Evolutionary conservation across 2,888 invertebrate genomes (phyloP).

Genomic region (Actias luna): DNA sequence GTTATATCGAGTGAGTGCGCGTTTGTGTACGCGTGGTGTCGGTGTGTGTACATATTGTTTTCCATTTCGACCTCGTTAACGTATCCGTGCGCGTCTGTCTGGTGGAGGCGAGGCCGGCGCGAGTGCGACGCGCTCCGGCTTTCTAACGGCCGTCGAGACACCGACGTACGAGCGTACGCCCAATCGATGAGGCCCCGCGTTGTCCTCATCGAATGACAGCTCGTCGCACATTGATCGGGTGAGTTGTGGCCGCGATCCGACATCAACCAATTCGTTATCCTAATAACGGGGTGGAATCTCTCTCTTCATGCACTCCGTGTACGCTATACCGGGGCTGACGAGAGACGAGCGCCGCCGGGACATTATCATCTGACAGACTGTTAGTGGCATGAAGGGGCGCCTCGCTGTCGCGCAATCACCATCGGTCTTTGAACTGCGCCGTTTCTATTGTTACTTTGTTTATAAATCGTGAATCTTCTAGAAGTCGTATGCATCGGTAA

Average conservation of each 20-base stretch:
- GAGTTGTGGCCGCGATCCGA: conserved; percentile 41
- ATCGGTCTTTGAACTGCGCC: conserved; percentile 67
- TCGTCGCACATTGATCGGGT: conserved; percentile 74
- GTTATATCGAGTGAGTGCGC: neutral
- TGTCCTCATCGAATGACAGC: conserved; percentile 60
- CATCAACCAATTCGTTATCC: no score
- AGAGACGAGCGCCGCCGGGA: conserved; percentile 22
- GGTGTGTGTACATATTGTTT: conserved; percentile 43
- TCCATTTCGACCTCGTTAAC: conserved; percentile 68
- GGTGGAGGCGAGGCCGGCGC: conserved; percentile 49
- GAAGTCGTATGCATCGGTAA: conserved; percentile 25
- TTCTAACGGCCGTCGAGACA: conserved; percentile 48
- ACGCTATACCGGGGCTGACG: neutral
- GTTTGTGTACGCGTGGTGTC: conserved; percentile 28
- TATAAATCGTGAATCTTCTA: conserved; percentile 47
- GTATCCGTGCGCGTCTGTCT: conserved; percentile 39
- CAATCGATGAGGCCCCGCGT: conserved; percentile 62
- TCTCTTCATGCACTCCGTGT: conserved; percentile 12
- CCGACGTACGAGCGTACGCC: conserved; percentile 43
- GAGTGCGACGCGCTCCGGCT: conserved; percentile 42
- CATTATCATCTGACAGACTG: conserved; percentile 39
- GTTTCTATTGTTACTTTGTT: conserved; percentile 48
- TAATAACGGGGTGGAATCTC: conserved; percentile 20
- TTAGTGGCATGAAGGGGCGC: conserved; percentile 33
- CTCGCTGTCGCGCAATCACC: conserved; percentile 39